phyloP scores from a whole-genome alignment of 2,888 invertebrate species.

The Dryobotodes eremita region DNA sequence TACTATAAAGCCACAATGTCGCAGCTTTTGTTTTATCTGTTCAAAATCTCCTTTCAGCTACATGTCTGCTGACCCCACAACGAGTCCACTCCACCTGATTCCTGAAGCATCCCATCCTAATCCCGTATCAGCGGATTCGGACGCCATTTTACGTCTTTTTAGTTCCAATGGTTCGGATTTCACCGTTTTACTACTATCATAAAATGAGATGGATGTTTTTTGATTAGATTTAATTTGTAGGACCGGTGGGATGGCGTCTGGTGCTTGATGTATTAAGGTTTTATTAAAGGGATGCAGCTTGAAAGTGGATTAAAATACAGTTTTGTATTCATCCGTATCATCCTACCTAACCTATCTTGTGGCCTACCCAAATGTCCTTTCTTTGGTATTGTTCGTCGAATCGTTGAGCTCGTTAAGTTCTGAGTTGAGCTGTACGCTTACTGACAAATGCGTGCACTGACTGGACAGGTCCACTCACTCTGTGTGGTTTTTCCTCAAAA shows the following conservation, averaged over 20 bases:
- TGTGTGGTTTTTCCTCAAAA: too few relatives aligned
- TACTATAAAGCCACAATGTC: not conserved
- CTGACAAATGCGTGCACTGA: too few relatives aligned
- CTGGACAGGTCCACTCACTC: too few relatives aligned
- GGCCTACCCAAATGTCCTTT: too few relatives aligned
- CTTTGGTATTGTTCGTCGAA: too few relatives aligned
- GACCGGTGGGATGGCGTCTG: constrained; percentile 48
- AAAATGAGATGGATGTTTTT: constrained; percentile 69
- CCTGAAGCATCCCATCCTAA: constrained; percentile 45
- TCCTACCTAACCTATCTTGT: too few relatives aligned
- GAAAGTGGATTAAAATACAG: not conserved
- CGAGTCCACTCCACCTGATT: constrained; percentile 38
- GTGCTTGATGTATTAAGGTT: constrained; percentile 49
- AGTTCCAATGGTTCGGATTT: constrained; percentile 66
- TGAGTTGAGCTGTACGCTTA: too few relatives aligned
- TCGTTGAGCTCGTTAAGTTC: too few relatives aligned
- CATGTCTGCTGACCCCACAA: constrained; percentile 14
- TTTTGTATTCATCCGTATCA: not conserved
- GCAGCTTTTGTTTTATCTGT: not conserved
- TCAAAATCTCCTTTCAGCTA: not conserved
- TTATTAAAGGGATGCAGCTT: constrained; percentile 31
- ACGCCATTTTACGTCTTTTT: constrained; percentile 64
- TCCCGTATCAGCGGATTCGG: constrained; percentile 58
- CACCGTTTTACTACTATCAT: constrained; percentile 64
- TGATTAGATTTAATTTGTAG: constrained; percentile 71